Conservation (phyloP, 37 sponge, comb jelly and placozoan genomes). For the Theonella swinhoei region DNA sequence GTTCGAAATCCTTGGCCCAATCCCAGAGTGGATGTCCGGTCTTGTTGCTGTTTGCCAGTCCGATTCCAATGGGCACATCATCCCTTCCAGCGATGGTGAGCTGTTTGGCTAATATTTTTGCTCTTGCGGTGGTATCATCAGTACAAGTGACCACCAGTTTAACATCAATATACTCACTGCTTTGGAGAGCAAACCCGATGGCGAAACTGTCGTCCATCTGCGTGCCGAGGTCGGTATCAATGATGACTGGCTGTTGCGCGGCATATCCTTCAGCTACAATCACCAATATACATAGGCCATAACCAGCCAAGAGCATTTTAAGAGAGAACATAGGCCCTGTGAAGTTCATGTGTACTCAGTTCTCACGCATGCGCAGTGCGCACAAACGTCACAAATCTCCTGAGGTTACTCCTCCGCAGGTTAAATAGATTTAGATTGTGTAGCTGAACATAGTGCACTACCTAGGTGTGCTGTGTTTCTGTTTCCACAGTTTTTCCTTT, state of each 20-base stretch:
- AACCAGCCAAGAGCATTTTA: too few relatives aligned
- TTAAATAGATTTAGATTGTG: too few relatives aligned
- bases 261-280: too few relatives aligned
- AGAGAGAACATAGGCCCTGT: too few relatives aligned
- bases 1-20: slow-evolving; percentile 43
- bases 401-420: too few relatives aligned
- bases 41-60: slow-evolving; percentile 6
- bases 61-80: slow-evolving; percentile 67
- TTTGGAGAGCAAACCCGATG: slow-evolving; percentile 49
- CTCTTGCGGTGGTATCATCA: slow-evolving; percentile 53
- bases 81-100: slow-evolving; percentile 35
- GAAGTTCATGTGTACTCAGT: too few relatives aligned
- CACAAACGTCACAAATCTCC: too few relatives aligned
- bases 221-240: slow-evolving; percentile 72
- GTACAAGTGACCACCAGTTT: slow-evolving; percentile 52
- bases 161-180: slow-evolving; percentile 31
- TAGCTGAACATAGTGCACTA: too few relatives aligned
- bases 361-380: too few relatives aligned
- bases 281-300: too few relatives aligned
- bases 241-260: slow-evolving; percentile 41
- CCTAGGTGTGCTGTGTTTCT: slow-evolving; percentile 13
- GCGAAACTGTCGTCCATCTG: slow-evolving; percentile 60
- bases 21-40: slow-evolving; percentile 16
- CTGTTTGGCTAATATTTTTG: slow-evolving; percentile 55
- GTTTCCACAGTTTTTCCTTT: slow-evolving; percentile 69